A percentile compares a stretch with the other conserved stretches of the same genome.
Conservation (phyloP, 2,797 vertebrate genomes). For the Diceros bicornis region DNA sequence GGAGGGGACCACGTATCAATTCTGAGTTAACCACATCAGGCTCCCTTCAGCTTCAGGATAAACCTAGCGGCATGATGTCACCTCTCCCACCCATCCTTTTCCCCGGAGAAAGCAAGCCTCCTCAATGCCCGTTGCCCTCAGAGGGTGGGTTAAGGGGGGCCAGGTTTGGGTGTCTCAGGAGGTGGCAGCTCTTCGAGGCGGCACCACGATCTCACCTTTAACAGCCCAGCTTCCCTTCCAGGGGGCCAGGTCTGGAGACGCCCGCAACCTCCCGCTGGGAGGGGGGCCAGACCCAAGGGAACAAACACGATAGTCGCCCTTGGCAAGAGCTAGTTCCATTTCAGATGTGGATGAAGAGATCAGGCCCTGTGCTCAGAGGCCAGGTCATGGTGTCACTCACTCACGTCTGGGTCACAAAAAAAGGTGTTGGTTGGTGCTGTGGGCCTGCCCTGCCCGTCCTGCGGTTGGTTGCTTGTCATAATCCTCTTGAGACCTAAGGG, state of each 20-base stretch:
- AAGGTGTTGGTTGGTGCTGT: too few species aligned
- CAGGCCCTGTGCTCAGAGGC: background rate
- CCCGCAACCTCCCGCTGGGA: accelerated
- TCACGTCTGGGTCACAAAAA: background rate
- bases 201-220: background rate
- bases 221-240: background rate
- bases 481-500: background rate
- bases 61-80: background rate
- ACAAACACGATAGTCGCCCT: background rate
- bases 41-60: constrained; percentile 41
- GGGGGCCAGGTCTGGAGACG: background rate
- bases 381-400: background rate
- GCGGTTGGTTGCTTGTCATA: background rate
- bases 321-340: background rate
- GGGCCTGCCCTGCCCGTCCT: background rate
- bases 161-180: background rate
- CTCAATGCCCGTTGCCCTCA: too few species aligned
- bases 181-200: background rate
- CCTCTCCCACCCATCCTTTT: background rate
- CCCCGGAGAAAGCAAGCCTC: background rate
- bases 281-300: background rate
- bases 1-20: constrained; percentile 45
- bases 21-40: constrained; percentile 60
- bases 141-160: too few species aligned
- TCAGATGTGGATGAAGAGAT: background rate